Base-by-base conservation (phyloP, 2,113 vertebrate genomes). In the Poecile atricapillus region DNA sequence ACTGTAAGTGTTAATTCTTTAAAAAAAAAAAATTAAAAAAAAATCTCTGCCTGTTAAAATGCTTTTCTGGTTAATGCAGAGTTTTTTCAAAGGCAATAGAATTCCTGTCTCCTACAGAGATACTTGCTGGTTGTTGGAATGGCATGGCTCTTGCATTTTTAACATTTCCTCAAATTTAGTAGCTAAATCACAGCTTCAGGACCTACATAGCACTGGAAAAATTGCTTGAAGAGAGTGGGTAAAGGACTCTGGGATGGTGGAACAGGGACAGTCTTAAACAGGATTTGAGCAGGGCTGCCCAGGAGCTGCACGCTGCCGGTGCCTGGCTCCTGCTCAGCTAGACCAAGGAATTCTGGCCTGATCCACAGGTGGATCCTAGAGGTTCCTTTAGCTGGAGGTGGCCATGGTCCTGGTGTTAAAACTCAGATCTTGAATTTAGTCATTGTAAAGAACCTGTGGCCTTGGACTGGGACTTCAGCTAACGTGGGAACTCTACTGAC, bases 1-100 rank as follows among this genome's bases (percentile, higher is more conserved):
- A 70, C 55, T 39, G 35, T 78, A 46, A 84, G 53, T 63, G 55
- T 89, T 69, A 90, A 53, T 88, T 91, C 30, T 93, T 67, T 50
- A 11, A 37, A 50, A 55, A 60, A 59, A 25, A 41, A 24, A 43
- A 41, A 41, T 11, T 11, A 78, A 25, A 37, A 37, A 39, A 39
- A 12, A 39, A 27, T 52, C 41, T 81, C 28, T 44, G 44, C 52
- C 31, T 60, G 28, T 53, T 95, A 7, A 59, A 75, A 70, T 59
- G 47, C 49, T 75, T 55, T 55, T 62, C 47, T 86, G 27, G 47
- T 70, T 47, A 50, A 59, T 46, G 47, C 27, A 13, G 73, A 33
- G 28, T 52, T 79, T 58, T 83, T 50, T 19, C 1, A 16, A 59
- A 28, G 30, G 14, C 23, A 7, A 0, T 5, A 46, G 74, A 87